phyloP scores from a whole-genome alignment of 2,888 invertebrate genomes.

The Molorchus minor region DNA sequence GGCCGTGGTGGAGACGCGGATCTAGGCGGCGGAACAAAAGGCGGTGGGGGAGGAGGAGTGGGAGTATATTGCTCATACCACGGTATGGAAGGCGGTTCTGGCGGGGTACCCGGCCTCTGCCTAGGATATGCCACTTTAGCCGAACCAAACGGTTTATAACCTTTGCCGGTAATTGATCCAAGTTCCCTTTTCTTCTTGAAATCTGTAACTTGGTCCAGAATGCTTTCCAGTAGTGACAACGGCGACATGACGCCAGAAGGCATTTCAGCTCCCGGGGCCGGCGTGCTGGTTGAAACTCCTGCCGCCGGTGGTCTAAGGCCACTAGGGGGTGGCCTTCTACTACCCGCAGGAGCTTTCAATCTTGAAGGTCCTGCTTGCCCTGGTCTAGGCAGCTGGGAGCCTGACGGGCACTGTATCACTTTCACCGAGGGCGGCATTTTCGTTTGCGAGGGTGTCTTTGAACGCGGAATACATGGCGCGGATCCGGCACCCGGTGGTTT shows the following conservation, averaged over 20 bases:
- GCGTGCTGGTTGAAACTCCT: neutral
- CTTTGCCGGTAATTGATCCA: too few relatives aligned
- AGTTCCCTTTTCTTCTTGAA: too few relatives aligned
- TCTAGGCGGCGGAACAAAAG: neutral
- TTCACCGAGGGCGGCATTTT: neutral
- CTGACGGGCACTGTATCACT: neutral
- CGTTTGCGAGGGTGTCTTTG: neutral
- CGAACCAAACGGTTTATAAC: neutral
- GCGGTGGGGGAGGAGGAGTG: neutral
- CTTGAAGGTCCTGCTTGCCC: neutral
- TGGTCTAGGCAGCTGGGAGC: neutral
- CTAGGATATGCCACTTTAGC: conserved; percentile 10
- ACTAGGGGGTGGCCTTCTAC: neutral
- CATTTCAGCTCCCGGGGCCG: neutral
- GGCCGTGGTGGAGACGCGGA: neutral
- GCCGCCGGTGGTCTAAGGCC: neutral
- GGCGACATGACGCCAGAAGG: neutral
- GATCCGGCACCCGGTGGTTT: neutral
- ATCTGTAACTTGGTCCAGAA: too few relatives aligned
- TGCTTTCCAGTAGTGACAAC: neutral
- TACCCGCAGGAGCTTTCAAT: neutral
- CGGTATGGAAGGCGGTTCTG: neutral
- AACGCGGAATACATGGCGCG: neutral
- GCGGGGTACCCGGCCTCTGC: neutral
- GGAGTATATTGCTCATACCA: neutral